Percentiles rank a stretch among this genome's conserved stretches.
These are phyloP conservation scores for Pristionchus exspectatus DNA, from an alignment of 2,888 invertebrate species.

Conservation along the genomic window DNA sequence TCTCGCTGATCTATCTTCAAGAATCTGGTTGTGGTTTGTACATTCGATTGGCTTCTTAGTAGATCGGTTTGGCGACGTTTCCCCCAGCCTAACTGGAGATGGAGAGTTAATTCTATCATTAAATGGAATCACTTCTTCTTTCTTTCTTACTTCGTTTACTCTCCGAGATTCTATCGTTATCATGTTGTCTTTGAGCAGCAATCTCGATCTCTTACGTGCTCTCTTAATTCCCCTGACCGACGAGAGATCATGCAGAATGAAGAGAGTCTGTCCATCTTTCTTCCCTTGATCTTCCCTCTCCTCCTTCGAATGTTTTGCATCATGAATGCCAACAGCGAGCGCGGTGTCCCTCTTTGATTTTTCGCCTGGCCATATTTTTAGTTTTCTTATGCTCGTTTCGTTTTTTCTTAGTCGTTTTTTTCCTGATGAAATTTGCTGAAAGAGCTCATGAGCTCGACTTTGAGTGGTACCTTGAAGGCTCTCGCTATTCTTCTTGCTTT, in stretches of 20 bases:
- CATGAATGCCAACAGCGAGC: background rate
- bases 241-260: background rate
- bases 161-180: background rate
- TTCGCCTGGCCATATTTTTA: background rate
- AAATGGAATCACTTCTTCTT: background rate
- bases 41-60: background rate
- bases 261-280: background rate
- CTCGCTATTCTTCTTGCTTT: background rate
- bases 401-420: background rate
- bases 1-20: background rate
- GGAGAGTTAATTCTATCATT: too few species aligned
- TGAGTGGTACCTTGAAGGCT: background rate
- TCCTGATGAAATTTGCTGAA: background rate
- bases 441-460: background rate
- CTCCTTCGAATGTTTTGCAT: slow-evolving; percentile 31
- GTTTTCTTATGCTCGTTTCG: background rate
- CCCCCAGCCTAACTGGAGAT: too few species aligned
- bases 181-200: background rate
- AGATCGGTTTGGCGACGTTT: too few species aligned
- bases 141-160: background rate
- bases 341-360: slow-evolving; percentile 33
- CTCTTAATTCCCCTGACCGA: background rate
- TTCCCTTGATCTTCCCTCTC: background rate
- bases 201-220: background rate
- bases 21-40: background rate